These are phyloP conservation scores for Cyrtonyx montezumae DNA, from an alignment of 2,113 vertebrate genomes.

Conservation along the genomic window DNA sequence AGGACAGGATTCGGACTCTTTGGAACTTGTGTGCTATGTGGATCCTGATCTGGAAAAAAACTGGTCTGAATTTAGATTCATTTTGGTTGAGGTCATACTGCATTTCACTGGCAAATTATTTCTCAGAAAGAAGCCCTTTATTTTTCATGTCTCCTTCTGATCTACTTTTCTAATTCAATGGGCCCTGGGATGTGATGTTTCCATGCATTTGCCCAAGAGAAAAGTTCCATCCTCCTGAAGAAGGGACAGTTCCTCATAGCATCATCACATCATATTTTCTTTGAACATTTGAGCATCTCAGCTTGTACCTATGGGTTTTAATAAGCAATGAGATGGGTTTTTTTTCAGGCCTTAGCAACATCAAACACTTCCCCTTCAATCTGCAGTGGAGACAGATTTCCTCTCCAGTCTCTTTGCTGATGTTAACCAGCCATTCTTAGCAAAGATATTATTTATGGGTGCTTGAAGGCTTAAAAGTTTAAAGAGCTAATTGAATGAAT, in stretches of 20 bases:
- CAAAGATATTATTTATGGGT: slow-evolving; percentile 25
- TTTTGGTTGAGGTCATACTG: not conserved
- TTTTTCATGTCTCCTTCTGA: not conserved
- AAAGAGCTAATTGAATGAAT: slow-evolving; percentile 44
- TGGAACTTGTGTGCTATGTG: not conserved
- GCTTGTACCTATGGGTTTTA: not conserved
- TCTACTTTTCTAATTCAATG: not conserved
- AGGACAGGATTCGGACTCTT: not conserved
- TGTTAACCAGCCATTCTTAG: not conserved
- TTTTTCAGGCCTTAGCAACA: not conserved
- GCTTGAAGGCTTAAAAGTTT: slow-evolving; percentile 60
- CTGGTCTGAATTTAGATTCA: not conserved
- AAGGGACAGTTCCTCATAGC: not conserved
- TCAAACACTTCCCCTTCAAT: not conserved
- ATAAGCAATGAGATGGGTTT: not conserved
- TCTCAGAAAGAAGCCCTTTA: not conserved
- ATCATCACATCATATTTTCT: not conserved
- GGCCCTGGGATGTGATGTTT: not conserved
- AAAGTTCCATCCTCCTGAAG: not conserved
- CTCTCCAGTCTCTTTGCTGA: not conserved
- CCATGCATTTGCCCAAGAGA: not conserved
- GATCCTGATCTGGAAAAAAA: not conserved
- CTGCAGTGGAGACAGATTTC: not conserved
- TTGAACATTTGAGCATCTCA: not conserved
- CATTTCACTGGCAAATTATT: not conserved